Evolutionary conservation across 2,113 vertebrate species (phyloP).

Genomic region (Odobenus rosmarus): DNA sequence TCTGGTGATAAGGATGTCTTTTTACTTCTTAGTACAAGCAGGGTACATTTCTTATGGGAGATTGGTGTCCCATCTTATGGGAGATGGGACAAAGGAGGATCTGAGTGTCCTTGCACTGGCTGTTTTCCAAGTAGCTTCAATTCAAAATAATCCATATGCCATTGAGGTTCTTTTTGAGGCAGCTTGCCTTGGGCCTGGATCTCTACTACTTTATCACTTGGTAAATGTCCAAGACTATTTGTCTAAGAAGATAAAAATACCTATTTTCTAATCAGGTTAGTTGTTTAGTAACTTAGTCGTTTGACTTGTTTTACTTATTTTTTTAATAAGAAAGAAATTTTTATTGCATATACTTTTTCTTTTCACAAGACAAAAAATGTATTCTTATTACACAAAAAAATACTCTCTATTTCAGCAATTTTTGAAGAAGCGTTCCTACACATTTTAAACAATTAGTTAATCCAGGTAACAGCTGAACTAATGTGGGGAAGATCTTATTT

Average conservation of each 20-base stretch:
- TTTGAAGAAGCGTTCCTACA: not conserved
- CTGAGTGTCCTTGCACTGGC: not conserved
- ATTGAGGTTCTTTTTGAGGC: not conserved
- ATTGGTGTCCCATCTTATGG: not conserved
- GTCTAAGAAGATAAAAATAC: not conserved
- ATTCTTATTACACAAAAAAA: not conserved
- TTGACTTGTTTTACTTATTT: not conserved
- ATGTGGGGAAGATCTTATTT: not conserved
- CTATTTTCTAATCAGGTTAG: not conserved
- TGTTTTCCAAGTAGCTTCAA: not conserved
- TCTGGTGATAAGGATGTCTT: not conserved
- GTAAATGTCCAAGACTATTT: not conserved
- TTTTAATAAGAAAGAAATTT: not conserved
- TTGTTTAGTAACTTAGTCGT: not conserved
- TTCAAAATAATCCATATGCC: not conserved
- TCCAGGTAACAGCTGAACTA: not conserved
- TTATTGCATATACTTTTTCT: not conserved
- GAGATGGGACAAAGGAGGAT: not conserved
- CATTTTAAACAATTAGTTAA: not conserved
- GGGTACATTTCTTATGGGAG: not conserved
- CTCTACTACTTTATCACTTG: not conserved
- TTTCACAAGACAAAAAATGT: not conserved
- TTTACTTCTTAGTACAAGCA: not conserved
- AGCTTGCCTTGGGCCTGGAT: not conserved
- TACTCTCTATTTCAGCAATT: not conserved